These are phyloP conservation scores for Tamias sibiricus DNA, from an alignment of 2,113 vertebrate species.

Conservation along the genomic window DNA sequence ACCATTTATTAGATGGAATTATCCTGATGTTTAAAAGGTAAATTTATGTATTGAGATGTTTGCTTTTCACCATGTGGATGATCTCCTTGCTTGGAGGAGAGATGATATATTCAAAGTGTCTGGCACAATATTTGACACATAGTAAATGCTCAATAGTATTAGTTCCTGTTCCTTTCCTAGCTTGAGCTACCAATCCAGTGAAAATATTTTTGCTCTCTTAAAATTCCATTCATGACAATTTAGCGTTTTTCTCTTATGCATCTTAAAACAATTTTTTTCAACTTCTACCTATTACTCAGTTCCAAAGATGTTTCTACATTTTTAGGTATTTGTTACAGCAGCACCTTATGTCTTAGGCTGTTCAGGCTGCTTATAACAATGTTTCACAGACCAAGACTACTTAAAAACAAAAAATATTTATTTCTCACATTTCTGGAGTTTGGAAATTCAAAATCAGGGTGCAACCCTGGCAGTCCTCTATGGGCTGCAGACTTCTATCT, in stretches of 20 bases:
- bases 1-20: not conserved
- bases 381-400: not conserved
- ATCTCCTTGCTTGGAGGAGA: not conserved
- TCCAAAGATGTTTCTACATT: not conserved
- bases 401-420: not conserved
- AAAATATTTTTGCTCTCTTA: not conserved
- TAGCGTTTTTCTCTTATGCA: not conserved
- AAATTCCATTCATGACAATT: not conserved
- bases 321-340: not conserved
- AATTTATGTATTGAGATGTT: not conserved
- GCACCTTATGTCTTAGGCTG: not conserved
- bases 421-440: not conserved
- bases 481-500: not conserved
- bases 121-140: not conserved
- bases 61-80: not conserved
- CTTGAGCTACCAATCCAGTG: not conserved
- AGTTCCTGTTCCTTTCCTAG: not conserved
- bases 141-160: not conserved
- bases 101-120: not conserved
- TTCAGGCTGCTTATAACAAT: not conserved
- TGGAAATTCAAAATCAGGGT: not conserved
- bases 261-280: not conserved
- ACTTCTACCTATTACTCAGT: not conserved
- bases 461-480: no score
- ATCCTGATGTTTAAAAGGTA: not conserved